phyloP scores from a whole-genome alignment of 2,797 vertebrate species.

The Paedocypris micromegethes region DNA sequence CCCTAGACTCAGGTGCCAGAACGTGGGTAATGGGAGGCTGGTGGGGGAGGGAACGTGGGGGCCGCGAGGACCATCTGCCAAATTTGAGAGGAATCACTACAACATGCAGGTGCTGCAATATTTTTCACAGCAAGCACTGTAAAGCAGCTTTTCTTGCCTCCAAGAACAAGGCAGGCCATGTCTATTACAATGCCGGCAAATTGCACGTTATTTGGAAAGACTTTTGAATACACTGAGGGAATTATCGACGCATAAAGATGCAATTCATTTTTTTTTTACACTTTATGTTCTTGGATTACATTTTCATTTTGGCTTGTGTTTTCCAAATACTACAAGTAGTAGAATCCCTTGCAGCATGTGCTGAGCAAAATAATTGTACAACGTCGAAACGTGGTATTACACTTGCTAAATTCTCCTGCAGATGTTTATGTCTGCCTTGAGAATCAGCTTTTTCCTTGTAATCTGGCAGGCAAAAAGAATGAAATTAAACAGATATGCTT shows the following conservation, averaged over 20 bases:
- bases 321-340: slow-evolving; percentile 12
- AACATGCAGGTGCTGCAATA: slow-evolving; percentile 67
- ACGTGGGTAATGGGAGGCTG: slow-evolving; percentile 28
- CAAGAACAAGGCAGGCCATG: slow-evolving; percentile 40
- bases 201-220: too few species aligned
- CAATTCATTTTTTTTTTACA: too few species aligned
- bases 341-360: slow-evolving; percentile 11
- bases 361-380: slow-evolving; percentile 36
- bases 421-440: slow-evolving; percentile 67
- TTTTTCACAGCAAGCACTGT: slow-evolving; percentile 57
- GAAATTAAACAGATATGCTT: slow-evolving; percentile 77
- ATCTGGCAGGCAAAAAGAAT: slow-evolving; percentile 74
- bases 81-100: slow-evolving; percentile 56
- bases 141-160: slow-evolving; percentile 30
- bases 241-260: too few species aligned
- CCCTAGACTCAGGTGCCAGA: slow-evolving; percentile 48
- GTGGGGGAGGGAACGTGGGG: slow-evolving; percentile 23
- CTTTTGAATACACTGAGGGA: too few species aligned
- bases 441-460: slow-evolving; percentile 73
- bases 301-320: slow-evolving; percentile 1
- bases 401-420: slow-evolving; percentile 61
- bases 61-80: slow-evolving; percentile 61
- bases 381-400: slow-evolving; percentile 53
- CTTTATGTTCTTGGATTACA: slow-evolving; percentile 2
- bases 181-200: not conserved